Evolutionary conservation across 2,113 vertebrate species (phyloP).

Genomic region (Telmatochromis bifrenatus): DNA sequence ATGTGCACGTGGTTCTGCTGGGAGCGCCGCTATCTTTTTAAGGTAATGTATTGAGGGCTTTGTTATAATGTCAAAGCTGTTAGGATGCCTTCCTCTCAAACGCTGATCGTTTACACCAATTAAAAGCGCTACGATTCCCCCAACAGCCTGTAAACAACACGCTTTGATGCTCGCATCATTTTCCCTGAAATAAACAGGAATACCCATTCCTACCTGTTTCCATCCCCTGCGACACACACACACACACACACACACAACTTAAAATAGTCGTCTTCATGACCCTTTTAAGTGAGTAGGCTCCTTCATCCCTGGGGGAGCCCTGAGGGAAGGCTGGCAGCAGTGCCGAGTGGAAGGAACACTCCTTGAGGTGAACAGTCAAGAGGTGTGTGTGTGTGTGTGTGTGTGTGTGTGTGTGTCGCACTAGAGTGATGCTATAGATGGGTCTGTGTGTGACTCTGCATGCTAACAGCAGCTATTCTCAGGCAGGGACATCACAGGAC

Average conservation of each 20-base stretch:
- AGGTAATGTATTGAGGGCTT: not conserved
- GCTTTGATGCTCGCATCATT: not conserved
- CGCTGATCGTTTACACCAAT: not conserved
- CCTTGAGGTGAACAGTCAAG: not conserved
- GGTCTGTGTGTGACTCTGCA: not conserved
- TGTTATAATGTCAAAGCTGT: not conserved
- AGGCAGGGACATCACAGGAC: conserved; percentile 10
- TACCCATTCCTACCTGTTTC: not conserved
- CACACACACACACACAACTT: not conserved
- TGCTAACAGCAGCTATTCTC: conserved; percentile 34
- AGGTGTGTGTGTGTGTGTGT: not conserved
- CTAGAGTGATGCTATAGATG: not conserved
- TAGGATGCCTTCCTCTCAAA: not conserved
- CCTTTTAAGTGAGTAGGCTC: conserved; percentile 6
- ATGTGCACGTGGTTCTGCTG: not conserved
- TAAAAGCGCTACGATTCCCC: not conserved
- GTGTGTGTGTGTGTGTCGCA: not conserved
- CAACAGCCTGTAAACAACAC: not conserved
- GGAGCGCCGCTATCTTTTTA: not conserved
- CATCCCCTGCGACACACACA: not conserved
- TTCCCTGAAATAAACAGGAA: not conserved
- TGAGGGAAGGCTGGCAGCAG: conserved; percentile 5
- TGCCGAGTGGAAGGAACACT: conserved; percentile 12
- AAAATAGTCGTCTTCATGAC: not conserved
- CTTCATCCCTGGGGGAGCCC: not conserved